Evolutionary conservation across 1,140 invertebrate species (phyloP).

Genomic region (Nephotettix cincticeps): DNA sequence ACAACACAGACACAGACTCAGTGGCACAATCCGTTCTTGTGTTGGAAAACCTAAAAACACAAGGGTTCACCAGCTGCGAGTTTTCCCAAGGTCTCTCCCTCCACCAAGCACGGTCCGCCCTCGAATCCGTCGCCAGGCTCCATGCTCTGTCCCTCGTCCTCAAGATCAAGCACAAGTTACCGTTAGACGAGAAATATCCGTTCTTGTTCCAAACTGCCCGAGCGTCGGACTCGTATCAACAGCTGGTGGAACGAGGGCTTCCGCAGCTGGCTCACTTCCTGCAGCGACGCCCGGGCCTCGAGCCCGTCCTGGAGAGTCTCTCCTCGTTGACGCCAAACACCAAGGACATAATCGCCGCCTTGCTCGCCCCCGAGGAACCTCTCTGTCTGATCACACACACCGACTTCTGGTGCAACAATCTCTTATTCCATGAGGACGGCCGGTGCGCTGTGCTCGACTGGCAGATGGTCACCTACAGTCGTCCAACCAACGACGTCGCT

Average conservation of each 20-base stretch:
- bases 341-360: constrained; percentile 60
- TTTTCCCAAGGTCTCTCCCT: constrained; percentile 68
- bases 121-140: constrained; percentile 66
- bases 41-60: constrained; percentile 57
- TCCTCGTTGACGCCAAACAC: constrained; percentile 56
- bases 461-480: constrained; percentile 77
- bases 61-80: constrained; percentile 55
- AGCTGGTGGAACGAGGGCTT: constrained; percentile 68
- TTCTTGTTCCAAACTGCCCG: constrained; percentile 74
- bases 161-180: constrained; percentile 58
- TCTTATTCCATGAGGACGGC: constrained; percentile 62
- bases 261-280: constrained; percentile 70
- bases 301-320: constrained; percentile 54
- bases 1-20: constrained; percentile 54
- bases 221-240: constrained; percentile 74
- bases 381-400: constrained; percentile 72
- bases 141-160: constrained; percentile 68
- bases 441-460: constrained; percentile 71
- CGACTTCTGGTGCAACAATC: constrained; percentile 81
- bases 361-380: constrained; percentile 64
- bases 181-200: constrained; percentile 63
- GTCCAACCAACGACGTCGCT: constrained; percentile 75
- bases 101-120: constrained; percentile 61
- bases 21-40: constrained; percentile 64
- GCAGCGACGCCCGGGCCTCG: constrained; percentile 59